These are phyloP conservation scores for Crocallis elinguaria DNA, from an alignment of 2,888 invertebrate species.

Conservation along the genomic window DNA sequence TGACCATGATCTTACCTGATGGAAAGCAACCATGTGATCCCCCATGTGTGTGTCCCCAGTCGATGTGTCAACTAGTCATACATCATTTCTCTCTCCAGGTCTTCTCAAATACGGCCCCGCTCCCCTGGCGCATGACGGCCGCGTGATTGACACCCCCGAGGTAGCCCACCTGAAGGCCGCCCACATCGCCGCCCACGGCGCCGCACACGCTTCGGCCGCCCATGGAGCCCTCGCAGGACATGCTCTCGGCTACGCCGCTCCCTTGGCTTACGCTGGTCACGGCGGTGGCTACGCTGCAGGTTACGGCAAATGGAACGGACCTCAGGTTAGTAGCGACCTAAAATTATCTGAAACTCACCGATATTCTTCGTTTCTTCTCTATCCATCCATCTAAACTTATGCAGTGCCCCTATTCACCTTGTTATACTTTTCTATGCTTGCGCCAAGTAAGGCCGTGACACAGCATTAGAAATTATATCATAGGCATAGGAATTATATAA, in stretches of 20 bases:
- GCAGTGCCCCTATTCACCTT: no score
- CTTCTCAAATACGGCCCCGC: constrained; percentile 80
- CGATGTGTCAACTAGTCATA: no score
- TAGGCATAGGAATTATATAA: no score
- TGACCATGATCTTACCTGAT: no score
- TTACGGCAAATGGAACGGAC: constrained; percentile 79
- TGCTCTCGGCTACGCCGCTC: constrained; percentile 54
- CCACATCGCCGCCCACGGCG: constrained; percentile 78
- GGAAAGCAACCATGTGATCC: no score
- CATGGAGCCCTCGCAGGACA: constrained; percentile 48
- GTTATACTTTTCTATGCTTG: no score
- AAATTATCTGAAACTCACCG: not conserved
- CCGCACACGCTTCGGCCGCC: constrained; percentile 62
- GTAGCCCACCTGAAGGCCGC: constrained; percentile 85
- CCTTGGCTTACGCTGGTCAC: constrained; percentile 49
- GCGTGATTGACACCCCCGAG: constrained; percentile 82
- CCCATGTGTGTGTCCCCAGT: no score
- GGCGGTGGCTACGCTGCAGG: constrained; percentile 66
- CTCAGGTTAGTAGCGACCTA: constrained; percentile 48
- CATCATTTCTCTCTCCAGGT: constrained; percentile 54
- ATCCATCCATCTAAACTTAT: no score
- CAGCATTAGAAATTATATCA: no score
- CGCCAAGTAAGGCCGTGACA: no score
- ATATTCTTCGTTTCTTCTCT: no score
- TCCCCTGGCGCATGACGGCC: constrained; percentile 79